phyloP scores from a whole-genome alignment of 1,140 invertebrate genomes.

The Sycophaga agraensis region DNA sequence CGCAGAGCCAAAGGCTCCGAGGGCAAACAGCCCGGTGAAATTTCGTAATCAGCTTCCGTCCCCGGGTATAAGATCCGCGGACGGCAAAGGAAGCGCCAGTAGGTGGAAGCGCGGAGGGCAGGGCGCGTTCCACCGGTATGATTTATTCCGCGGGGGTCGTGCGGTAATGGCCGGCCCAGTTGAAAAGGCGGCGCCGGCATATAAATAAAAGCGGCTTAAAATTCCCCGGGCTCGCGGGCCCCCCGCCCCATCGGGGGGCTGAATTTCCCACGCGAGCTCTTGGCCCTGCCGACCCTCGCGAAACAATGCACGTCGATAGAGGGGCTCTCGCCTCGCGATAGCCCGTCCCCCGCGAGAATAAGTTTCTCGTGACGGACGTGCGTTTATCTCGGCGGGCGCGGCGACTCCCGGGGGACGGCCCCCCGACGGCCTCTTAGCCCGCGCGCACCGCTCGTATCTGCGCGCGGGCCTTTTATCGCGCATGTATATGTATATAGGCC shows the following conservation, averaged over 20 bases:
- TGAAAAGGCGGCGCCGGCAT: neutral
- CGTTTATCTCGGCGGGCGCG: conserved; percentile 4
- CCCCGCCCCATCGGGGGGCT: no score
- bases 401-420: no score
- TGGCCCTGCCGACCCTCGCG: conserved; percentile 29
- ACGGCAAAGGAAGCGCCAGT: no score
- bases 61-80: no score
- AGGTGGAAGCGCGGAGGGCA: no score
- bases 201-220: conserved; percentile 2
- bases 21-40: no score
- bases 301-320: conserved; percentile 34
- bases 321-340: neutral
- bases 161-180: neutral
- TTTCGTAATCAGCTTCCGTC: no score
- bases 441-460: neutral
- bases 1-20: no score
- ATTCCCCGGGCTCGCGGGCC: no score
- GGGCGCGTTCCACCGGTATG: neutral
- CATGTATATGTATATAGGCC: neutral
- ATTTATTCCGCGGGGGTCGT: neutral
- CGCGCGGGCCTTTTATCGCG: neutral
- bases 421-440: no score
- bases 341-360: conserved; percentile 8
- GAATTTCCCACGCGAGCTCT: no score
- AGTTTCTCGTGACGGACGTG: conserved; percentile 22